Evolutionary conservation across 1,140 invertebrate genomes (phyloP).

Genomic region (Conus betulinus): DNA sequence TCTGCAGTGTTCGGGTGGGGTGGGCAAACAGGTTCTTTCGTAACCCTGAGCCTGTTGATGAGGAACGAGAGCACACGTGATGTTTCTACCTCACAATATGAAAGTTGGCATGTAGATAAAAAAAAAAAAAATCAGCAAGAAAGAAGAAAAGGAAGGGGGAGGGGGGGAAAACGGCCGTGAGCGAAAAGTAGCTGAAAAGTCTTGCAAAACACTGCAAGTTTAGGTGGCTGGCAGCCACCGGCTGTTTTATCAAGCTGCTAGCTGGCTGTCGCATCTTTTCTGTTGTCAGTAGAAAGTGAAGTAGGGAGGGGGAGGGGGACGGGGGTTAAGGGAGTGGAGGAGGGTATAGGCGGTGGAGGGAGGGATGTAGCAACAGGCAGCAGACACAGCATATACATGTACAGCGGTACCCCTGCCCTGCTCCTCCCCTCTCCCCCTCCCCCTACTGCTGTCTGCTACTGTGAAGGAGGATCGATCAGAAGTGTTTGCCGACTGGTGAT

Average conservation of each 20-base stretch:
- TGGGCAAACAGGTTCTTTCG: not conserved
- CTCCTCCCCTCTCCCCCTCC: not conserved
- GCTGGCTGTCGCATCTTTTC: not conserved
- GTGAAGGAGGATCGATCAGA: not conserved
- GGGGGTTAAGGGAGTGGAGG: not conserved
- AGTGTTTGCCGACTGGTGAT: not conserved
- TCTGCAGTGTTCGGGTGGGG: not conserved
- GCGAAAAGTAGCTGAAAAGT: not conserved
- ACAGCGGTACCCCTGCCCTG: not conserved
- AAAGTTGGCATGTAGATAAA: not conserved
- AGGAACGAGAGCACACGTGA: not conserved
- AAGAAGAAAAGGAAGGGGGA: not conserved
- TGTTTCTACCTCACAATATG: not conserved
- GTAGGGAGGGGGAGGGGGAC: not conserved
- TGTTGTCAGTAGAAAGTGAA: not conserved
- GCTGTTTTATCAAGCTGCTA: not conserved
- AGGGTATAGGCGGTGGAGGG: not conserved
- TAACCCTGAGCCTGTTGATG: not conserved
- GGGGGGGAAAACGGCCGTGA: not conserved
- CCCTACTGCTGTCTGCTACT: not conserved
- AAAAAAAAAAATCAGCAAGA: not conserved
- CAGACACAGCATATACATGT: slow-evolving; percentile 9
- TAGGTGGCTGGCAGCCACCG: not conserved
- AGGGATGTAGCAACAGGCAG: not conserved
- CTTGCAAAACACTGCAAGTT: not conserved